A percentile compares a stretch with the other conserved stretches of the same genome.
These are phyloP conservation scores for Anhinga anhinga DNA, from an alignment of 2,113 vertebrate genomes.

Conservation along the genomic window DNA sequence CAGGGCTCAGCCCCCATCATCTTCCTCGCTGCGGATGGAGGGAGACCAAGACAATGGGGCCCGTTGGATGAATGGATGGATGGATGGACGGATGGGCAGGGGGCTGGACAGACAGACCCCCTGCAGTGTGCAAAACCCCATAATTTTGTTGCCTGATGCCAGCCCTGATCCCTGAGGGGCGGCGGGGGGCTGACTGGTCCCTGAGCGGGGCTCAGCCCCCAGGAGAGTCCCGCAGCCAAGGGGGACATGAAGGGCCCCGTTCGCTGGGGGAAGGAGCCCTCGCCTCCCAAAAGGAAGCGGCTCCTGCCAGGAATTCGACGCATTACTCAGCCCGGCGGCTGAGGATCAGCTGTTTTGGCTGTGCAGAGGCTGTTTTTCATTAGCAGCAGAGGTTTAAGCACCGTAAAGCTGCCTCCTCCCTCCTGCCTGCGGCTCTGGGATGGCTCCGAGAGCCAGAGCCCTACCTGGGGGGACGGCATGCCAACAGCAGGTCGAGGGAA, in stretches of 20 bases:
- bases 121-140: rapidly evolving
- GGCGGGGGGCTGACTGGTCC: background rate
- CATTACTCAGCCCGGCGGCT: slow-evolving; percentile 3
- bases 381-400: background rate
- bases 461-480: background rate
- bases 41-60: background rate
- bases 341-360: background rate
- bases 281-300: background rate
- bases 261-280: background rate
- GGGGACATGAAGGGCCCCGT: background rate
- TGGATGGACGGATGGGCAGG: background rate
- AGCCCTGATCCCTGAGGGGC: rapidly evolving
- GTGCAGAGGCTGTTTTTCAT: background rate
- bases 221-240: rapidly evolving
- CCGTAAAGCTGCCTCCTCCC: background rate
- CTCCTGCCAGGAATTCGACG: slow-evolving; percentile 50
- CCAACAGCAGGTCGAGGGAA: rapidly evolving
- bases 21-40: rapidly evolving
- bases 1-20: background rate
- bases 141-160: rapidly evolving
- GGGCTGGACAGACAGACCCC: background rate
- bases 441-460: rapidly evolving
- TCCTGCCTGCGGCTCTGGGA: background rate
- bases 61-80: background rate
- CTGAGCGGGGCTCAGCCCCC: rapidly evolving